Conservation (phyloP, 2,113 vertebrate species). For the Anolis carolinensis region DNA sequence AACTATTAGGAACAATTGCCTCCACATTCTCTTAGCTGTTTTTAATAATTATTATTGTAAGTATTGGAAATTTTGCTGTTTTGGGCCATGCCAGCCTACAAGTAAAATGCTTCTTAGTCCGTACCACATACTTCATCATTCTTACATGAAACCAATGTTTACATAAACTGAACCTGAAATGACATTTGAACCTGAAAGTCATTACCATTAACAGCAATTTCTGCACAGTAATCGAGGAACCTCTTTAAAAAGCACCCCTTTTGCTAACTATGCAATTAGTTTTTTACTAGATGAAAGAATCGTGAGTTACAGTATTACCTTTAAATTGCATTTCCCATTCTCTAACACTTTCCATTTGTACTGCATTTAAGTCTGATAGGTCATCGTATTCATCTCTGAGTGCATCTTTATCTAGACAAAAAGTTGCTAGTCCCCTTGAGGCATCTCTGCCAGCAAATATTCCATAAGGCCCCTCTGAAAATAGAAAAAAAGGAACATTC, state of each 20-base stretch:
- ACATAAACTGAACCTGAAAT: background rate
- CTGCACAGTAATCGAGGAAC: background rate
- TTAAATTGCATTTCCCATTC: conserved; percentile 99
- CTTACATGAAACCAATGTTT: background rate
- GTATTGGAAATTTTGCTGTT: background rate
- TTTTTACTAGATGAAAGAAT: background rate
- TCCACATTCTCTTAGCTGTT: background rate
- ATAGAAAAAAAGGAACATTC: conserved; percentile 61
- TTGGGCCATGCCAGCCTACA: background rate
- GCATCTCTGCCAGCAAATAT: conserved; percentile 97
- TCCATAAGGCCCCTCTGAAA: conserved; percentile 93
- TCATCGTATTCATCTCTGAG: conserved; percentile 97
- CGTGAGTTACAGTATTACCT: conserved; percentile 79
- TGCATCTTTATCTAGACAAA: conserved; percentile 96
- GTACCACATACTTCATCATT: background rate
- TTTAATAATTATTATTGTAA: too few relatives aligned
- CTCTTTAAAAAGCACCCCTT: background rate
- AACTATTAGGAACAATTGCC: background rate
- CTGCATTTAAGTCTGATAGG: conserved; percentile 95
- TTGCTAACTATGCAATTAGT: background rate
- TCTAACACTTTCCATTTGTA: conserved; percentile 98
- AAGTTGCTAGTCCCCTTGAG: conserved; percentile 95
- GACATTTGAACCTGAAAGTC: background rate
- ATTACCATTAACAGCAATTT: background rate
- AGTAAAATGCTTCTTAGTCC: background rate